Conservation (phyloP, 2,797 vertebrate genomes). For the Balearica regulorum region DNA sequence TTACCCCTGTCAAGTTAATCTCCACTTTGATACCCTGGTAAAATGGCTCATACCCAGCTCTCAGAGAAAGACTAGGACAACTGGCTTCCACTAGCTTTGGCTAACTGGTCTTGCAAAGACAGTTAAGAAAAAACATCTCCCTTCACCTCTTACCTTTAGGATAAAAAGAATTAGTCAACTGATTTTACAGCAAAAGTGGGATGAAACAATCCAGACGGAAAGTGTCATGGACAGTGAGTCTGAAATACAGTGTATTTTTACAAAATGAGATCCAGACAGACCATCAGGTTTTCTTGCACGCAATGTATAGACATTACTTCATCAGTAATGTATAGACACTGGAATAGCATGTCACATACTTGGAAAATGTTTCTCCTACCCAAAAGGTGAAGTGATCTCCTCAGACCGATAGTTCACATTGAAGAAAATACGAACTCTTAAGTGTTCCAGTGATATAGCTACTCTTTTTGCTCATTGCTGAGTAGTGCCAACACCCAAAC, state of each 20-base stretch:
- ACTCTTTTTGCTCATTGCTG: neutral
- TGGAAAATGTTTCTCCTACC: neutral
- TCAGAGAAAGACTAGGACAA: neutral
- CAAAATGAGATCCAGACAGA: neutral
- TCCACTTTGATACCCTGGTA: neutral
- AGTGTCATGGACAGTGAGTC: neutral
- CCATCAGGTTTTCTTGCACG: neutral
- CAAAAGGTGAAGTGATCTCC: neutral
- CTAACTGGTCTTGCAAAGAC: neutral
- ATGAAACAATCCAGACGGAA: neutral
- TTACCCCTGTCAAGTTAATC: neutral
- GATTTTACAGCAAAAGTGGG: neutral
- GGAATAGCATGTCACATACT: neutral
- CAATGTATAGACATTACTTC: neutral
- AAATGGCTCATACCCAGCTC: neutral
- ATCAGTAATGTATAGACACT: neutral
- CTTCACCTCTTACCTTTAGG: neutral
- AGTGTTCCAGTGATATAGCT: neutral
- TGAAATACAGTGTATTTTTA: neutral
- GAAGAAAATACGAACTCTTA: neutral
- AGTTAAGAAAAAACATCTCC: neutral
- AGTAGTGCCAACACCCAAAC: neutral
- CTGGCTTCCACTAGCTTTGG: neutral
- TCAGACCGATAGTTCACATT: neutral
- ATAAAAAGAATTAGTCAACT: neutral